phyloP scores from a whole-genome alignment of 92 coral and sea anemone species.

The Porites lobata region DNA sequence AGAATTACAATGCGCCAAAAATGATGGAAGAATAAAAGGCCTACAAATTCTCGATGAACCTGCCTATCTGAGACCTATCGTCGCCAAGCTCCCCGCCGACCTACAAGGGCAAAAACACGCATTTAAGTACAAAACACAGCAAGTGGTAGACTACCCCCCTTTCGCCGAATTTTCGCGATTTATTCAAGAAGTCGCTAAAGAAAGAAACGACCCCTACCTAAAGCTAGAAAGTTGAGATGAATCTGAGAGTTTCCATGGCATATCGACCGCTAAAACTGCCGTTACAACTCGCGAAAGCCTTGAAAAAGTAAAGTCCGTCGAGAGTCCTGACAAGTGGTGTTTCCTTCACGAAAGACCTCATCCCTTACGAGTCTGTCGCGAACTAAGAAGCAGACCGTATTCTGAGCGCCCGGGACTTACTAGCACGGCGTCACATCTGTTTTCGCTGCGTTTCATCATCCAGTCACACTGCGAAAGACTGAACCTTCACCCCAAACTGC shows the following conservation, averaged over 20 bases:
- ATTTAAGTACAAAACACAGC: conserved; percentile 27
- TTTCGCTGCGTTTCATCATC: not conserved
- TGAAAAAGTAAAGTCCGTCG: too few species aligned
- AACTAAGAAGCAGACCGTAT: too few species aligned
- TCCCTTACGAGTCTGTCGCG: too few species aligned
- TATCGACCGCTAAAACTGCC: too few species aligned
- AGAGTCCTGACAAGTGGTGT: conserved; percentile 33
- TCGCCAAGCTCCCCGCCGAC: conserved; percentile 54
- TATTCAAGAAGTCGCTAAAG: conserved; percentile 55
- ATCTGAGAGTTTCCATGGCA: too few species aligned
- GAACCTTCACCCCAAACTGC: conserved; percentile 22
- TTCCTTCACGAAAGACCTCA: not conserved
- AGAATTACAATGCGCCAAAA: conserved; percentile 65
- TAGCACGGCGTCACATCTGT: conserved; percentile 39
- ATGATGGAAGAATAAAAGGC: conserved; percentile 55
- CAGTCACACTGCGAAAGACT: conserved; percentile 48
- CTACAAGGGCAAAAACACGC: conserved; percentile 77
- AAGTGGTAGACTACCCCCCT: conserved; percentile 60
- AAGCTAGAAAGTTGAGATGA: conserved; percentile 5
- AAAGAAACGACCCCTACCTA: conserved; percentile 70
- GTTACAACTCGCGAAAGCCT: not conserved
- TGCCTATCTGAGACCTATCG: conserved; percentile 42
- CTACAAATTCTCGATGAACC: conserved; percentile 68
- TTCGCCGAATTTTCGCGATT: conserved; percentile 52
- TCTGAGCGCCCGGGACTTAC: not conserved